Evolutionary conservation across 2,113 vertebrate species (phyloP).

Genomic region (Oncorhynchus mykiss): DNA sequence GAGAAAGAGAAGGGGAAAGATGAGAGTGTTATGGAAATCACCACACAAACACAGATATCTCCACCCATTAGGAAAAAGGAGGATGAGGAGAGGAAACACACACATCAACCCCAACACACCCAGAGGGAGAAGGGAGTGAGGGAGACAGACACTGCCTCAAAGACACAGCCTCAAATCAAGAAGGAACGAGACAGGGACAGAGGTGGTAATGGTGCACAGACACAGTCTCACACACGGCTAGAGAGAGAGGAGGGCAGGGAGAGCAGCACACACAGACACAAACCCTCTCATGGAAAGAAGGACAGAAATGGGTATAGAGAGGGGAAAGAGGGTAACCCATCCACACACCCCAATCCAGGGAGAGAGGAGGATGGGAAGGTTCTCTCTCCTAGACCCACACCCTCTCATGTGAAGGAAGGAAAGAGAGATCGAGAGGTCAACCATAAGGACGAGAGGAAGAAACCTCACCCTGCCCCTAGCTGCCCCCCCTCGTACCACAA

Average conservation of each 20-base stretch:
- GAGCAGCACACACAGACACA: constrained; percentile 53
- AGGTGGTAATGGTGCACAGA: constrained; percentile 17
- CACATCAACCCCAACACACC: constrained; percentile 13
- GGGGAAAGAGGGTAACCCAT: constrained; percentile 32
- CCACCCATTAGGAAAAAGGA: constrained; percentile 43
- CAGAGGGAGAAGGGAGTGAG: constrained; percentile 56
- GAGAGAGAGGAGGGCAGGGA: constrained; percentile 59
- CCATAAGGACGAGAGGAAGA: constrained; percentile 70
- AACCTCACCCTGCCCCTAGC: constrained; percentile 36
- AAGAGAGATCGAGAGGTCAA: constrained; percentile 56
- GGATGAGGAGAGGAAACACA: constrained; percentile 54
- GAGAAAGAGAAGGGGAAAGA: constrained; percentile 49
- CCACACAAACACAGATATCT: too few species aligned
- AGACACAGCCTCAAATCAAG: constrained; percentile 48
- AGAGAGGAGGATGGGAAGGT: constrained; percentile 64
- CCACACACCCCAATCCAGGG: constrained; percentile 27
- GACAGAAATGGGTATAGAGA: constrained; percentile 70
- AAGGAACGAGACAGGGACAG: constrained; percentile 62
- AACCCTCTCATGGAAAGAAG: constrained; percentile 64
- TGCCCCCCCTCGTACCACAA: constrained; percentile 53
- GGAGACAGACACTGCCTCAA: constrained; percentile 42
- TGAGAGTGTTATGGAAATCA: constrained; percentile 46
- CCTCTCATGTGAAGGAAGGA: constrained; percentile 45
- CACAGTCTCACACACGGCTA: constrained; percentile 16
- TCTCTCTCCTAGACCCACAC: constrained; percentile 27